Evolutionary conservation across 2,113 vertebrate species (phyloP).

Genomic region (Grallaria varia): DNA sequence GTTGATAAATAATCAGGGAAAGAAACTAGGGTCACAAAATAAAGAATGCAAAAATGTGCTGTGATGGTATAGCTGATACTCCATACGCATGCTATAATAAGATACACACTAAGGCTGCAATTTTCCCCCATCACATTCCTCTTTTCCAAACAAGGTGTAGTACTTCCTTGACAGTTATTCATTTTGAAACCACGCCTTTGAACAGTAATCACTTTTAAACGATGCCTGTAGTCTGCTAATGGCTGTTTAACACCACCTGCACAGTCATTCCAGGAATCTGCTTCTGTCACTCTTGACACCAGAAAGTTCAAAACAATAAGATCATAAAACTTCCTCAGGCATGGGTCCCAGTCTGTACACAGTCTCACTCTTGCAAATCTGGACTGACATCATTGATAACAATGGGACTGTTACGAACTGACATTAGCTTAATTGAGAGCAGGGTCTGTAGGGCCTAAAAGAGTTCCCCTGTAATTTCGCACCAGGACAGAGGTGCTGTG

Average conservation of each 20-base stretch:
- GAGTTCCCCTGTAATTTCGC: not conserved
- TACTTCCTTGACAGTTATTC: conserved; percentile 4
- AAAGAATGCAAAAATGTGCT: not conserved
- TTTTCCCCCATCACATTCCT: not conserved
- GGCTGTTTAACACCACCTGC: conserved; percentile 28
- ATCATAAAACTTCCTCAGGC: not conserved
- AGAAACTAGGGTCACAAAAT: not conserved
- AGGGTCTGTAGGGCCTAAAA: not conserved
- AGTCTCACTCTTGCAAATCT: not conserved
- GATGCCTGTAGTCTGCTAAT: conserved; percentile 6
- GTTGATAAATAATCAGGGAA: not conserved
- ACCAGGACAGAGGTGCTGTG: not conserved
- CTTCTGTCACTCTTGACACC: conserved; percentile 57
- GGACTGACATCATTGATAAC: not conserved
- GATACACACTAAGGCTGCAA: not conserved
- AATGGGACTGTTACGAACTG: not conserved
- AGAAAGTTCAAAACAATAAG: not conserved
- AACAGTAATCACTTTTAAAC: conserved; percentile 30
- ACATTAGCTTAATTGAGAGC: not conserved
- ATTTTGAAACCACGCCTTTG: conserved; percentile 47
- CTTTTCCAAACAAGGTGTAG: not conserved
- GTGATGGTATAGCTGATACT: not conserved
- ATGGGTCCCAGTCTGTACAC: not conserved
- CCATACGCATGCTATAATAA: not conserved
- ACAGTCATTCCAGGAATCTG: conserved; percentile 62